phyloP scores from a whole-genome alignment of 2,113 vertebrate species.

The Oplegnathus fasciatus region DNA sequence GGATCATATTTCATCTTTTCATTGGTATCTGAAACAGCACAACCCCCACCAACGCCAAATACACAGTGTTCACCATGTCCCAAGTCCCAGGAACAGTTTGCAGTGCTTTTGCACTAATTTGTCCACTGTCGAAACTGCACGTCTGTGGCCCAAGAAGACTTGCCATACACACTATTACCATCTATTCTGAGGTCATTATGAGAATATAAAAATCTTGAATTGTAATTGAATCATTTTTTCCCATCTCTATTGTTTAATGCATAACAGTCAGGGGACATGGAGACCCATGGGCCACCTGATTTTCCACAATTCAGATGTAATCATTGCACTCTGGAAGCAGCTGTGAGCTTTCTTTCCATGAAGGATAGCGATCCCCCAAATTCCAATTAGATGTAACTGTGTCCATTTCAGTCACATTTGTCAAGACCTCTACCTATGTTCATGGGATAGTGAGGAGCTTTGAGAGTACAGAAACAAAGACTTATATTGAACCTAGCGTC shows the following conservation, averaged over 20 bases:
- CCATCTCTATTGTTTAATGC: not conserved
- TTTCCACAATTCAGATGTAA: not conserved
- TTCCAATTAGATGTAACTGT: not conserved
- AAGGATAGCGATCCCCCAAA: not conserved
- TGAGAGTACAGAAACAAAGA: constrained; percentile 4
- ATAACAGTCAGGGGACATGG: not conserved
- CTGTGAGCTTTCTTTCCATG: not conserved
- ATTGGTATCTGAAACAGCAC: not conserved
- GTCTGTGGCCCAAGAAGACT: not conserved
- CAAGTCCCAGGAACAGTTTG: not conserved
- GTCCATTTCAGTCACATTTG: not conserved
- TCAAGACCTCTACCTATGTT: not conserved
- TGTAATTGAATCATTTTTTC: not conserved
- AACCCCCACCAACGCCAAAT: not conserved
- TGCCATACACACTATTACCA: not conserved
- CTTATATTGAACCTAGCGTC: constrained; percentile 26
- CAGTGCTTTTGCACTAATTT: not conserved
- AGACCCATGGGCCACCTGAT: not conserved
- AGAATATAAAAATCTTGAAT: not conserved
- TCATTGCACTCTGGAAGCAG: not conserved
- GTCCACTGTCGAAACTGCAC: not conserved
- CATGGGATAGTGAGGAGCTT: not conserved
- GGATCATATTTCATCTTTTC: not conserved
- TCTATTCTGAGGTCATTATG: constrained; percentile 1
- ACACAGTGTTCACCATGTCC: not conserved